phyloP scores from a whole-genome alignment of 2,888 invertebrate genomes.

The Netelia virgata region DNA sequence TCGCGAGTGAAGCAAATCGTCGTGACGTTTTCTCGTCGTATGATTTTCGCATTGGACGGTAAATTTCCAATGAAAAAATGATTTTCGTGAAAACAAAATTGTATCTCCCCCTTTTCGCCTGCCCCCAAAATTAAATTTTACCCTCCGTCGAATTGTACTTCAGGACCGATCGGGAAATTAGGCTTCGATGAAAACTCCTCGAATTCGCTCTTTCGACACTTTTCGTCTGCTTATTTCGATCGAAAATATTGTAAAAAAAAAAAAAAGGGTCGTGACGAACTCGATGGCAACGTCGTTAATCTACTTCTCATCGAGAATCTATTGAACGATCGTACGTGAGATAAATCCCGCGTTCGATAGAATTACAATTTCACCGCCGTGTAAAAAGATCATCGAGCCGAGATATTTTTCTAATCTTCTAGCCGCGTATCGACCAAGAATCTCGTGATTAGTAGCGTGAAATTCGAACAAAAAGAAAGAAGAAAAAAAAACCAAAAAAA shows the following conservation, averaged over 20 bases:
- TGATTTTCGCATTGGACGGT: too few species aligned
- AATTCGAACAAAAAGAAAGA: neutral
- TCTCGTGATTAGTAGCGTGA: neutral
- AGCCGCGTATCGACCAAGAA: slow-evolving; percentile 27
- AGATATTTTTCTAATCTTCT: slow-evolving; percentile 56
- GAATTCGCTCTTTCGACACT: too few species aligned
- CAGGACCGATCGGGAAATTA: too few species aligned
- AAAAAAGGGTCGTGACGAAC: neutral
- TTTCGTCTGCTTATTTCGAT: too few species aligned
- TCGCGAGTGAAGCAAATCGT: neutral
- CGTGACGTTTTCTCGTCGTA: too few species aligned
- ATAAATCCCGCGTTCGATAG: slow-evolving; percentile 28
- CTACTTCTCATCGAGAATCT: slow-evolving; percentile 49
- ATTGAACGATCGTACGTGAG: slow-evolving; percentile 63
- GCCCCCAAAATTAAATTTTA: too few species aligned
- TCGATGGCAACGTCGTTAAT: slow-evolving; percentile 43
- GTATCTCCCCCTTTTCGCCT: too few species aligned
- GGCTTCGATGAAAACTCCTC: too few species aligned
- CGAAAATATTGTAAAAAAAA: too few species aligned
- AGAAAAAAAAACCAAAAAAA: neutral
- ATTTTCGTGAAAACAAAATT: too few species aligned
- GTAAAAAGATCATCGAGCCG: slow-evolving; percentile 51
- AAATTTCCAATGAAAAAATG: too few species aligned
- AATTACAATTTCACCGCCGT: slow-evolving; percentile 17
- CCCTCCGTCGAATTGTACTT: too few species aligned